Conservation (phyloP, 2,113 vertebrate species). For the Crocuta crocuta region DNA sequence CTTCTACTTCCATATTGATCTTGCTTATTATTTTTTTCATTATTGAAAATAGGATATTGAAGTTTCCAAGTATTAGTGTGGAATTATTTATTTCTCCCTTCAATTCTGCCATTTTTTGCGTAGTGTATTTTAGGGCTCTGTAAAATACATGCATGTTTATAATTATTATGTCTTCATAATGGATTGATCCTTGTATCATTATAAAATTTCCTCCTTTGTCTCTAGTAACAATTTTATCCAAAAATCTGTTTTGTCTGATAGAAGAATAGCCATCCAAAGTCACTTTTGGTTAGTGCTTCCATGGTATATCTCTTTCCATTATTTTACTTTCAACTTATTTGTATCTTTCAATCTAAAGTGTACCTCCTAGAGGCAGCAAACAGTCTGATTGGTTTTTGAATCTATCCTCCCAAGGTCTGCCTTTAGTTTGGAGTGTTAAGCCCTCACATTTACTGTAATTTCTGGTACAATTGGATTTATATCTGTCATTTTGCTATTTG, state of each 20-base stretch:
- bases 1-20: neutral
- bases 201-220: neutral
- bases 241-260: neutral
- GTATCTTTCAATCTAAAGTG: neutral
- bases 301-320: neutral
- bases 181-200: neutral
- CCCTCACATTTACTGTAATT: neutral
- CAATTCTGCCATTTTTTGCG: neutral
- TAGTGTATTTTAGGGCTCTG: neutral
- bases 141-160: neutral
- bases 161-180: neutral
- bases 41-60: neutral
- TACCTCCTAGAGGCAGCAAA: neutral
- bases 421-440: neutral
- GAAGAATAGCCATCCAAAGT: neutral
- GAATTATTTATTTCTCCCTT: neutral
- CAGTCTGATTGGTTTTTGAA: neutral
- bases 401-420: neutral
- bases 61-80: neutral
- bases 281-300: neutral
- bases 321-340: neutral
- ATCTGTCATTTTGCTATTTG: neutral
- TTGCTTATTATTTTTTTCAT: neutral
- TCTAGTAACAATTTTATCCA: neutral
- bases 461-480: neutral